Percentiles rank a stretch among this genome's conserved stretches.
phyloP scores from a whole-genome alignment of 1,140 invertebrate species.

The Brachionus manjavacas region DNA sequence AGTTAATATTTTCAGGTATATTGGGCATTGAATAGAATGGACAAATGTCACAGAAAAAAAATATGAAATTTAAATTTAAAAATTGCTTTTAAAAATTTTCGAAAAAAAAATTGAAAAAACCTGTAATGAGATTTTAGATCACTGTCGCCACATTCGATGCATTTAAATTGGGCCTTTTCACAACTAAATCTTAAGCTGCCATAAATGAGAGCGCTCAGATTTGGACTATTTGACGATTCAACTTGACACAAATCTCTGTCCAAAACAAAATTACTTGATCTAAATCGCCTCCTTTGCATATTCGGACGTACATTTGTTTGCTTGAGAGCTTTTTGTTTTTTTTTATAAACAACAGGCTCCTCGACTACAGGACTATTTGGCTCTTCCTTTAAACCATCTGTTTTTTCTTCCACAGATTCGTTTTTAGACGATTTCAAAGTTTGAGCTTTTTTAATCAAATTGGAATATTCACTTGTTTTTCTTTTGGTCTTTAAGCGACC shows the following conservation, averaged over 20 bases:
- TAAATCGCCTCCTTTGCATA: not conserved
- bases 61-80: not conserved
- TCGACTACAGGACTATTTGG: not conserved
- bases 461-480: conserved; percentile 3
- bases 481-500: not conserved
- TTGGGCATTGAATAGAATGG: no score
- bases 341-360: conserved; percentile 5
- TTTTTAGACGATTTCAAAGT: not conserved
- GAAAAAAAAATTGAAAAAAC: not conserved
- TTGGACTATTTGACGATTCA: not conserved
- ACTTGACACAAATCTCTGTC: not conserved
- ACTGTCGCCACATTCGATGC: conserved; percentile 22
- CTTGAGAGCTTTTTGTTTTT: conserved; percentile 38
- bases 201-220: not conserved
- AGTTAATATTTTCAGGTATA: no score
- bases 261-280: not conserved
- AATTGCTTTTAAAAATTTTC: not conserved
- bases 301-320: conserved; percentile 24
- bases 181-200: conserved; percentile 16
- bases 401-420: not conserved
- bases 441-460: conserved; percentile 29
- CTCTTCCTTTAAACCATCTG: not conserved
- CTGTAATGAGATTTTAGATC: conserved; percentile 39
- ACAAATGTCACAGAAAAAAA: no score
- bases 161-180: conserved; percentile 20